phyloP scores from a whole-genome alignment of 37 sponge, comb jelly and placozoan genomes.

The Halisarca cf. caerulea region DNA sequence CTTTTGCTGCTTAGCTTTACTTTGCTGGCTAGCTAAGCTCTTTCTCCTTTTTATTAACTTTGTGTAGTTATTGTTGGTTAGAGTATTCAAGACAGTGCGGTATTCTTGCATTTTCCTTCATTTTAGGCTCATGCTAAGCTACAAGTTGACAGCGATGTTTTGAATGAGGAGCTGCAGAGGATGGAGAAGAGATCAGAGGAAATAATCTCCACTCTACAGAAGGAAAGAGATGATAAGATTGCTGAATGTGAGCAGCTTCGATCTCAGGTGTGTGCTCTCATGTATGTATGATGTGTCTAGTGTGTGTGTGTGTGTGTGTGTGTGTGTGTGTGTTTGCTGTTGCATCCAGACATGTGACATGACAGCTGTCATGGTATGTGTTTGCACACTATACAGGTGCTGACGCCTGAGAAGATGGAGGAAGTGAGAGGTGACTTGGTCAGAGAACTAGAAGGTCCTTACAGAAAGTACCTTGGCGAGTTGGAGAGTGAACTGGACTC shows the following conservation, averaged over 20 bases:
- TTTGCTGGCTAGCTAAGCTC: no score
- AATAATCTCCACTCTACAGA: conserved; percentile 57
- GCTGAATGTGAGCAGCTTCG: conserved; percentile 56
- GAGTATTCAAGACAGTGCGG: no score
- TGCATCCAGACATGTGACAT: not conserved
- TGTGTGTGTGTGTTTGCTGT: no score
- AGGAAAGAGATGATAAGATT: conserved; percentile 62
- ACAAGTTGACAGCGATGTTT: not conserved
- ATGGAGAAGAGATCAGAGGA: conserved; percentile 57
- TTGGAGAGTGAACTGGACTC: conserved; percentile 50
- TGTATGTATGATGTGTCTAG: not conserved
- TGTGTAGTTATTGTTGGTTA: no score
- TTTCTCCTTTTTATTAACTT: no score
- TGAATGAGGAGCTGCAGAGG: conserved; percentile 35
- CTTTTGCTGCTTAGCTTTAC: no score
- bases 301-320: no score
- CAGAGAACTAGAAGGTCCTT: conserved; percentile 50
- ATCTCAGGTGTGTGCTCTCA: conserved; percentile 31
- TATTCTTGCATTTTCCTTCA: not conserved
- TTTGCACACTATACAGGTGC: conserved; percentile 27
- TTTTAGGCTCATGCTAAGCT: conserved; percentile 18
- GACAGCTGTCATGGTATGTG: not conserved
- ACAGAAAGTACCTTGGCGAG: conserved; percentile 37
- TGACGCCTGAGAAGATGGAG: conserved; percentile 46
- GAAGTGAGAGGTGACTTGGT: conserved; percentile 21